These are phyloP conservation scores for Dinomys branickii DNA, from an alignment of 2,113 vertebrate species.

Conservation along the genomic window DNA sequence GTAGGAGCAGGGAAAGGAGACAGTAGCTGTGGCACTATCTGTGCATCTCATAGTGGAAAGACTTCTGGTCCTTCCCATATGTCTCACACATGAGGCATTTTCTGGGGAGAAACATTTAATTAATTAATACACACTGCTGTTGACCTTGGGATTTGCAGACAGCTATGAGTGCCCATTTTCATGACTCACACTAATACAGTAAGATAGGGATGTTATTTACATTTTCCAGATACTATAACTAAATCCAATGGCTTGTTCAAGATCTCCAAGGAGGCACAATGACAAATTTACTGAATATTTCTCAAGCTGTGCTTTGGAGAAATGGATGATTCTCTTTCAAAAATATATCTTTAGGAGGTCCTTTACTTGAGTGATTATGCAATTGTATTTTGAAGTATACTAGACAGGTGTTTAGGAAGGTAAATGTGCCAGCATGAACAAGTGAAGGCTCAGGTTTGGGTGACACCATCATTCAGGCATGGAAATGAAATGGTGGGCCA, in stretches of 20 bases:
- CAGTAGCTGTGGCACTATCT: accelerated
- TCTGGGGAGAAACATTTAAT: slow-evolving; percentile 23
- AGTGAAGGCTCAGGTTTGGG: not conserved
- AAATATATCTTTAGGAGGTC: not conserved
- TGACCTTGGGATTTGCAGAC: slow-evolving; percentile 17
- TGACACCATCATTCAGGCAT: not conserved
- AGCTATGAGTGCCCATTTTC: not conserved
- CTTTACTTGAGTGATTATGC: not conserved
- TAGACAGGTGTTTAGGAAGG: not conserved
- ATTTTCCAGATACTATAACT: not conserved
- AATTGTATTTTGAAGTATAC: not conserved
- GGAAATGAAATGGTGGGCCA: not conserved
- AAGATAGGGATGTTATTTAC: not conserved
- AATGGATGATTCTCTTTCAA: not conserved
- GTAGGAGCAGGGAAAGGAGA: not conserved
- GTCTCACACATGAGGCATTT: not conserved
- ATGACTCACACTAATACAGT: not conserved
- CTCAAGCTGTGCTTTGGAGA: not conserved
- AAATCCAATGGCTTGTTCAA: not conserved
- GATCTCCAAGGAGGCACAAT: not conserved
- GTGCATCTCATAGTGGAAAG: not conserved
- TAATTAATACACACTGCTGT: not conserved
- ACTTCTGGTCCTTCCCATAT: not conserved
- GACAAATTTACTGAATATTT: not conserved
- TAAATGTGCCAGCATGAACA: not conserved